A percentile compares a stretch with the other conserved stretches of the same genome.
phyloP scores from a whole-genome alignment of 2,888 invertebrate genomes.

The Aquatica leii region DNA sequence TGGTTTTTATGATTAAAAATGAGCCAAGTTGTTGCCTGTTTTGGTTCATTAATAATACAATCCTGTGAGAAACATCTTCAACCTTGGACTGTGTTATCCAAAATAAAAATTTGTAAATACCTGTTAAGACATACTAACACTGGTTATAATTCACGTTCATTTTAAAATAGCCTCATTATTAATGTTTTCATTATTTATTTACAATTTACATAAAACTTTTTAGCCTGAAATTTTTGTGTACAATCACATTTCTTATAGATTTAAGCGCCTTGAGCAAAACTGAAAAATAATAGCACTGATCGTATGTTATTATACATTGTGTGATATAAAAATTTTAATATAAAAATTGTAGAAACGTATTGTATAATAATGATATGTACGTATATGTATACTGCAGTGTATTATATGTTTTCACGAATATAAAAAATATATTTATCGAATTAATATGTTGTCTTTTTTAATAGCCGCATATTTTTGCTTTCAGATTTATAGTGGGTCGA shows the following conservation, averaged over 20 bases:
- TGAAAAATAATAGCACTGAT: conserved; percentile 27
- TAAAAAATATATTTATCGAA: conserved; percentile 59
- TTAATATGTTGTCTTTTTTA: conserved; percentile 60
- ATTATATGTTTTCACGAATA: conserved; percentile 41
- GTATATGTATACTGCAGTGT: conserved; percentile 42
- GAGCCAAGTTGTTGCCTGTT: conserved; percentile 51
- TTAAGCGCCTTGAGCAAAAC: conserved; percentile 16
- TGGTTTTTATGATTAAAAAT: conserved; percentile 55
- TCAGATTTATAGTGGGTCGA: conserved; percentile 57
- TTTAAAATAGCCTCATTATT: conserved; percentile 14
- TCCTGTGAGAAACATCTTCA: conserved; percentile 44
- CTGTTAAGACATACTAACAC: conserved; percentile 20
- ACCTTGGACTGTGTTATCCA: conserved; percentile 40
- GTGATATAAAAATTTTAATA: conserved; percentile 35
- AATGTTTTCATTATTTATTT: conserved; percentile 15
- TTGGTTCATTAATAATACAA: conserved; percentile 51
- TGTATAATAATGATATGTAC: conserved; percentile 41
- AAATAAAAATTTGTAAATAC: conserved; percentile 31
- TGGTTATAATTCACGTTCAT: conserved; percentile 23
- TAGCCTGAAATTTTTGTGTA: neutral
- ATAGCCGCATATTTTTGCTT: conserved; percentile 57
- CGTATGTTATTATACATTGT: conserved; percentile 34
- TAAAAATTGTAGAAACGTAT: conserved; percentile 34
- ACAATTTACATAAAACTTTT: neutral
- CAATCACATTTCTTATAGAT: conserved; percentile 5